Evolutionary conservation across 1,140 invertebrate genomes (phyloP).

Genomic region (Eurytemora carolleeae): DNA sequence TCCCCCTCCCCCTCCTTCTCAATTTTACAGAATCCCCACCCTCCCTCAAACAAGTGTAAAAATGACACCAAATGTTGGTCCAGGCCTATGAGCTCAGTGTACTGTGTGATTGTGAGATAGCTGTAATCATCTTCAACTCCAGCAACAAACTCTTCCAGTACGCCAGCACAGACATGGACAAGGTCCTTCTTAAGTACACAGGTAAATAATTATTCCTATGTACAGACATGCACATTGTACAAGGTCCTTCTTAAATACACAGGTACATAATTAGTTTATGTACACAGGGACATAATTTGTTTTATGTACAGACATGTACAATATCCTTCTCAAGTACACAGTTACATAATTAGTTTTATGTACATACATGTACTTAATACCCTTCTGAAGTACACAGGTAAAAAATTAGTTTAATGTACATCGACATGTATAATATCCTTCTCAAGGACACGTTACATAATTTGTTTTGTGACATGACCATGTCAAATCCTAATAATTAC

Average conservation of each 20-base stretch:
- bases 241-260: conserved; percentile 74
- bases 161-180: conserved; percentile 98
- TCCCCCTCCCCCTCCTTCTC: too few species aligned
- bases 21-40: too few species aligned
- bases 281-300: too few species aligned
- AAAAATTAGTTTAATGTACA: background rate
- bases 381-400: conserved; percentile 71
- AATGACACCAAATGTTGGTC: too few species aligned
- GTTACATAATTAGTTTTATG: background rate
- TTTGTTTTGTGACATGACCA: too few species aligned
- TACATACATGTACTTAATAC: background rate
- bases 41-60: too few species aligned
- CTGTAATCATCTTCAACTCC: conserved; percentile 97
- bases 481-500: too few species aligned
- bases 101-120: conserved; percentile 98
- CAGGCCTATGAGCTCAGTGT: conserved; percentile 93
- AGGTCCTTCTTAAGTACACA: conserved; percentile 97
- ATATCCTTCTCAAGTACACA: background rate
- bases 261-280: conserved; percentile 1
- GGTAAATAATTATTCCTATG: conserved; percentile 6
- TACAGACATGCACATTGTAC: background rate
- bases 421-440: background rate
- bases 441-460: background rate
- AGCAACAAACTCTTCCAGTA: conserved; percentile 99
- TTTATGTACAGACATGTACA: background rate